phyloP scores from a whole-genome alignment of 2,797 vertebrate species.

The Sebastes ruberrimus region DNA sequence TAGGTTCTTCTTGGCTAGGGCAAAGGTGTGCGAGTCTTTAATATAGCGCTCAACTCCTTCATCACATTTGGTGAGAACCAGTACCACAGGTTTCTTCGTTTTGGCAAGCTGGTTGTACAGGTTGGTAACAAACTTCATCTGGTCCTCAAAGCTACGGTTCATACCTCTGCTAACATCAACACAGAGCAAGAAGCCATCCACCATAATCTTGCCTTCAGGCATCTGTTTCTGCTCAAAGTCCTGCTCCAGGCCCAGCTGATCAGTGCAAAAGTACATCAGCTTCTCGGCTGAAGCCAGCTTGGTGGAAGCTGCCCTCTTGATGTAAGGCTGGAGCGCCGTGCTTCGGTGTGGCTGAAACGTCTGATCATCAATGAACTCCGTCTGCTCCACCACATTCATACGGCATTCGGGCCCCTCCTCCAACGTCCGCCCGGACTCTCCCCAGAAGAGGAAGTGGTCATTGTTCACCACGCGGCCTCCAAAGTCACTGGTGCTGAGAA shows the following conservation, averaged over 20 bases:
- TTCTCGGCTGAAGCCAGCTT: constrained; percentile 98
- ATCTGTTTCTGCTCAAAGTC: constrained; percentile 99
- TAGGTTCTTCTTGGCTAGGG: constrained; percentile 95
- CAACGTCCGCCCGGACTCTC: constrained; percentile 87
- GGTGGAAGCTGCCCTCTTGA: constrained; percentile 93
- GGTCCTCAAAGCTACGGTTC: constrained; percentile 98
- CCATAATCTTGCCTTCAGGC: constrained; percentile 94
- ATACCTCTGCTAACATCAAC: constrained; percentile 97
- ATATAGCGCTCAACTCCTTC: constrained; percentile 99
- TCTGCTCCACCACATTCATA: constrained; percentile 96
- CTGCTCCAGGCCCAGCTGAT: constrained; percentile 97
- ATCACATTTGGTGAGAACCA: constrained; percentile 96
- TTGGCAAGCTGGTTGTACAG: constrained; percentile 95
- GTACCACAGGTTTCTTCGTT: constrained; percentile 94
- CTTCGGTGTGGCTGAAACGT: constrained; percentile 98
- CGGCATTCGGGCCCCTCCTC: constrained; percentile 93
- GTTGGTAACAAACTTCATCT: constrained; percentile 95
- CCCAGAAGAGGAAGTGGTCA: constrained; percentile 99
- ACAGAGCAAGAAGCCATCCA: constrained; percentile 94
- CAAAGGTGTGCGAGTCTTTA: constrained; percentile 95
- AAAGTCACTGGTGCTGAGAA: constrained; percentile 98
- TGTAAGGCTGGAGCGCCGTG: constrained; percentile 96
- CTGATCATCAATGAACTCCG: constrained; percentile 98
- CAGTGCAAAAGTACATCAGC: constrained; percentile 99
- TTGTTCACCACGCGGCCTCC: constrained; percentile 98